Percentiles rank a stretch among this genome's conserved stretches.
Evolutionary conservation across 2,888 invertebrate genomes (phyloP).

Genomic region (Criorhina ranunculi): DNA sequence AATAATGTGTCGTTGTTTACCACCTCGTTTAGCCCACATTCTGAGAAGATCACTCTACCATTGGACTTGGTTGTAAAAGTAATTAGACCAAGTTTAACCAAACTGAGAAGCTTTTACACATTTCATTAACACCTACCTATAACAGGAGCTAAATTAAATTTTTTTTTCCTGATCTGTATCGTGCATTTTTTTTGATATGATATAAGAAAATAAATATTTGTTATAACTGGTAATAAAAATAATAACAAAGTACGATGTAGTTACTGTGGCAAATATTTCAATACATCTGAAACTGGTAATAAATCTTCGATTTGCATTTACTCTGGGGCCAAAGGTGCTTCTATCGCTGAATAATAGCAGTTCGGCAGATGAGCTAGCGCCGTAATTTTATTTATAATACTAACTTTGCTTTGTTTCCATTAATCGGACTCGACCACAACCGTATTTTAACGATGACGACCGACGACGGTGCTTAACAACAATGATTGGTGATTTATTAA

Average conservation of each 20-base stretch:
- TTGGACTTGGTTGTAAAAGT: slow-evolving; percentile 18
- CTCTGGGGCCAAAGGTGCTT: slow-evolving; percentile 26
- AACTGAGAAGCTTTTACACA: slow-evolving; percentile 11
- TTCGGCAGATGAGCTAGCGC: slow-evolving; percentile 37
- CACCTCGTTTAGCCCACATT: slow-evolving; percentile 31
- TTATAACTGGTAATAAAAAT: slow-evolving; percentile 17
- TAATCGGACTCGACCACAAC: background rate
- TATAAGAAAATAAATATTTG: slow-evolving; percentile 1
- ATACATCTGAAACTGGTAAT: slow-evolving; percentile 7
- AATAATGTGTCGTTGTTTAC: background rate
- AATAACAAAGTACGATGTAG: slow-evolving; percentile 38
- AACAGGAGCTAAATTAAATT: background rate
- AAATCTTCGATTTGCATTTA: slow-evolving; percentile 33
- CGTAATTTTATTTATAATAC: slow-evolving; percentile 12
- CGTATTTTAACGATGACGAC: slow-evolving; percentile 27
- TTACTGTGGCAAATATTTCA: slow-evolving; percentile 29
- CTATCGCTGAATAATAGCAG: slow-evolving; percentile 21
- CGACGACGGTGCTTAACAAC: slow-evolving; percentile 18
- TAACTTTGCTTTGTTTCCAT: slow-evolving; percentile 1
- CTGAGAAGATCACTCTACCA: background rate
- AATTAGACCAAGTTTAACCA: slow-evolving; percentile 43
- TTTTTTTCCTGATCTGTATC: slow-evolving; percentile 6
- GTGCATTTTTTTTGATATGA: slow-evolving; percentile 1
- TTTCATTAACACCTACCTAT: slow-evolving; percentile 34
- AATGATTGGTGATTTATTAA: slow-evolving; percentile 58